Evolutionary conservation across 2,888 invertebrate genomes (phyloP).

Genomic region (Pterobdella sp.): DNA sequence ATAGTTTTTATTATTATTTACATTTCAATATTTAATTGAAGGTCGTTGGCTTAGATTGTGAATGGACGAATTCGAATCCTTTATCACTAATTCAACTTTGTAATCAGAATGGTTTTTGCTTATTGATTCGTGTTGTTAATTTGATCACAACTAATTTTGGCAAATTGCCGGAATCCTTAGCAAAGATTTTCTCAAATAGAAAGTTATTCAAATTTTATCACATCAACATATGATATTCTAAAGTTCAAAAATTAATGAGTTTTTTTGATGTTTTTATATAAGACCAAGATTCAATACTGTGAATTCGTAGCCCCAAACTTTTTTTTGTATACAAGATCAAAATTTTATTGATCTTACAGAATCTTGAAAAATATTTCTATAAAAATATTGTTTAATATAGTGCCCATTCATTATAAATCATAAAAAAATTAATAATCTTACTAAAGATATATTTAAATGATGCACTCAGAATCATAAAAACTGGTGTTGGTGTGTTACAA

Average conservation of each 20-base stretch:
- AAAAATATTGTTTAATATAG: slow-evolving; percentile 29
- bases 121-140: slow-evolving; percentile 59
- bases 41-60: slow-evolving; percentile 71
- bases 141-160: slow-evolving; percentile 48
- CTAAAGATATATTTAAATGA: too few species aligned
- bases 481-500: slow-evolving; percentile 65
- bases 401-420: slow-evolving; percentile 45
- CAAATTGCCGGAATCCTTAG: slow-evolving; percentile 56
- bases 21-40: slow-evolving; percentile 31
- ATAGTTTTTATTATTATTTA: not conserved
- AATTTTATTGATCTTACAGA: not conserved
- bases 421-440: too few species aligned
- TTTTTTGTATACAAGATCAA: not conserved
- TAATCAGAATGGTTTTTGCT: slow-evolving; percentile 63
- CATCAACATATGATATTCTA: not conserved
- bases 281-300: not conserved
- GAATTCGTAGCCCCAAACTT: too few species aligned
- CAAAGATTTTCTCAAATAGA: slow-evolving; percentile 46
- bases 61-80: slow-evolving; percentile 64
- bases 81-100: slow-evolving; percentile 68
- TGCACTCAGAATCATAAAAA: slow-evolving; percentile 66
- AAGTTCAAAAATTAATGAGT: not conserved
- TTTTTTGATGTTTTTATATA: not conserved
- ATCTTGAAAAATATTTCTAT: slow-evolving; percentile 11
- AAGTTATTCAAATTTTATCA: slow-evolving; percentile 38